A percentile compares a stretch with the other conserved stretches of the same genome.
These are phyloP conservation scores for Parazoanthus swiftii DNA, from an alignment of 92 coral and sea anemone species.

Conservation along the genomic window DNA sequence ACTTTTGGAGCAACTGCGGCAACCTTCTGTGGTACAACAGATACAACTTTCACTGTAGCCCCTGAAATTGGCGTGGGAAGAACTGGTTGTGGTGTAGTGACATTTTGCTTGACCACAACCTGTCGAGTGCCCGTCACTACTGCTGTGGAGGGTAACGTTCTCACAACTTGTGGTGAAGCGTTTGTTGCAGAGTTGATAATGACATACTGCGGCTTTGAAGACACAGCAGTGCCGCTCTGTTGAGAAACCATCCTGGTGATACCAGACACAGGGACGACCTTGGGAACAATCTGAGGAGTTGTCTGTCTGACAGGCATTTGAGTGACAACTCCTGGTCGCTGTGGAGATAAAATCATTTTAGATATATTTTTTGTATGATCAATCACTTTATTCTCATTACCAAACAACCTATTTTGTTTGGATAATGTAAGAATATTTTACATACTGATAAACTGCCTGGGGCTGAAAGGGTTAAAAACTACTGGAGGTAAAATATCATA, in stretches of 20 bases:
- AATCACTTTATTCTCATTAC: too few species aligned
- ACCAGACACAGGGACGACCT: constrained; percentile 52
- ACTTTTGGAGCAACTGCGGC: constrained; percentile 32
- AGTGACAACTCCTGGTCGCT: neutral
- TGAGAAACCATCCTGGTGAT: neutral
- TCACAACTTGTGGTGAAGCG: constrained; percentile 27
- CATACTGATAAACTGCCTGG: too few species aligned
- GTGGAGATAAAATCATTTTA: neutral
- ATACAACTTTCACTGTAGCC: neutral
- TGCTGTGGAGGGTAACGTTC: constrained; percentile 29
- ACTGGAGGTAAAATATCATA: too few species aligned
- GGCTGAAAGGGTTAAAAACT: too few species aligned
- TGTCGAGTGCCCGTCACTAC: constrained; percentile 16
- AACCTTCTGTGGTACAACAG: constrained; percentile 39
- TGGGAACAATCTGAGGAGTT: constrained; percentile 53
- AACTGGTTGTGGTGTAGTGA: neutral
- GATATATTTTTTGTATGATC: too few species aligned
- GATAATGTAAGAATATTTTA: too few species aligned
- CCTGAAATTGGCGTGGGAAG: neutral
- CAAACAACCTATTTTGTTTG: too few species aligned
- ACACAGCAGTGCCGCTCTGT: neutral
- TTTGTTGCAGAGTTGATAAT: constrained; percentile 31
- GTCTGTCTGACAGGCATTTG: constrained; percentile 30
- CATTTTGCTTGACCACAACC: constrained; percentile 24
- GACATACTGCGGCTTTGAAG: constrained; percentile 28